These are phyloP conservation scores for Neolamprologus multifasciatus DNA, from an alignment of 2,797 vertebrate genomes.

Conservation along the genomic window DNA sequence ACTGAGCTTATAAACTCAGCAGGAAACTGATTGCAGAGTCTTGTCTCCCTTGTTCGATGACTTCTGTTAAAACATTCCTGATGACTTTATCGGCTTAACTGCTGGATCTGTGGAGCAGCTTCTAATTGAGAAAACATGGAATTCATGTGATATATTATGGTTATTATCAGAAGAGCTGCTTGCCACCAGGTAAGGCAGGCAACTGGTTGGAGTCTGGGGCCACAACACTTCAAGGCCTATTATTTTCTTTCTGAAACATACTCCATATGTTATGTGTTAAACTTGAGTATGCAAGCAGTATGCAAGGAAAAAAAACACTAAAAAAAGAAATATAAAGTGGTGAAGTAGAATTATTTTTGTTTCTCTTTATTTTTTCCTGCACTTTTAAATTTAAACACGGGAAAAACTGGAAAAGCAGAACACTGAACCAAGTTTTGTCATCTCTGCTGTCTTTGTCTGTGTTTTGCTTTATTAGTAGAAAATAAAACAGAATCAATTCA, in stretches of 20 bases:
- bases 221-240: neutral
- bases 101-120: neutral
- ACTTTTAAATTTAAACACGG: neutral
- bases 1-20: neutral
- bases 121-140: neutral
- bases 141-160: neutral
- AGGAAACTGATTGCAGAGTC: neutral
- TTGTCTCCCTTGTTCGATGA: neutral
- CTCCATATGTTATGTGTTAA: neutral
- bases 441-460: slow-evolving; percentile 2
- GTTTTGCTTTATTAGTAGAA: slow-evolving; percentile 5
- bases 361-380: neutral
- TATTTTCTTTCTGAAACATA: neutral
- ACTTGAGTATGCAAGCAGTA: neutral
- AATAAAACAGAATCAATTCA: slow-evolving; percentile 12
- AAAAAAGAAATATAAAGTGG: neutral
- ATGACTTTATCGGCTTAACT: neutral
- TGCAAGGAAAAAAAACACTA: neutral
- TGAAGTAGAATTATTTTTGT: neutral
- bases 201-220: neutral
- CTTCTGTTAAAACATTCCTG: neutral
- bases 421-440: neutral
- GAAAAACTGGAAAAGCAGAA: neutral
- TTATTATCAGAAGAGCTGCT: neutral
- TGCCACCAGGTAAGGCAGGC: neutral